Conservation (phyloP, 2,888 invertebrate genomes). For the Orchestes rusci region DNA sequence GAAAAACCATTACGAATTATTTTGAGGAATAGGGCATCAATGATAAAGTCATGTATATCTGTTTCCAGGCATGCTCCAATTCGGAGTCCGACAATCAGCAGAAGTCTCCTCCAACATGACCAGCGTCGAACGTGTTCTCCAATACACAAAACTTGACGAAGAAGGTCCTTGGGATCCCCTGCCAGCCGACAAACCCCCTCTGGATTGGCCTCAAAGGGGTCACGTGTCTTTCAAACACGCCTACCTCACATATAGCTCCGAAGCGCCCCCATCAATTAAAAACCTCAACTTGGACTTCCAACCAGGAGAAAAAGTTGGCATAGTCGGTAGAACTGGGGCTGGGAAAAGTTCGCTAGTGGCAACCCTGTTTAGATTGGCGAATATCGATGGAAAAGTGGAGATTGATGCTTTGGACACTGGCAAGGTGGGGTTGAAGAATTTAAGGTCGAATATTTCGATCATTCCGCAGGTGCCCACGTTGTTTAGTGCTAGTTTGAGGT, state of each 20-base stretch:
- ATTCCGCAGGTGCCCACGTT: slow-evolving; percentile 77
- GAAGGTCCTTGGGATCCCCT: slow-evolving; percentile 56
- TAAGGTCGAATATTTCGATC: slow-evolving; percentile 76
- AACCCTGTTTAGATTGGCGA: slow-evolving; percentile 74
- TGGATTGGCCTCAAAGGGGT: slow-evolving; percentile 57
- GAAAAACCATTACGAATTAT: too few relatives aligned
- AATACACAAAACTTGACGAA: slow-evolving; percentile 66
- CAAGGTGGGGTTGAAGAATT: slow-evolving; percentile 63
- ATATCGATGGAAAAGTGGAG: slow-evolving; percentile 64
- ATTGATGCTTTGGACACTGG: slow-evolving; percentile 71
- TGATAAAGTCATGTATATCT: too few relatives aligned
- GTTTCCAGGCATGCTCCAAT: slow-evolving; percentile 67
- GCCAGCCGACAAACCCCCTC: slow-evolving; percentile 47
- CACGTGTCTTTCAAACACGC: slow-evolving; percentile 54
- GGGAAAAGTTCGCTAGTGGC: slow-evolving; percentile 69
- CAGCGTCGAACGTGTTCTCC: slow-evolving; percentile 73
- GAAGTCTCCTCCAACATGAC: slow-evolving; percentile 74
- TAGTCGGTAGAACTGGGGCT: slow-evolving; percentile 23
- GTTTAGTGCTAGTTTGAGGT: slow-evolving; percentile 72
- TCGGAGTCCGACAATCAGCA: slow-evolving; percentile 71
- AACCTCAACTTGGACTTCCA: slow-evolving; percentile 57
- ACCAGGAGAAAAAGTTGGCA: slow-evolving; percentile 56
- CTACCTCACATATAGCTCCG: slow-evolving; percentile 55
- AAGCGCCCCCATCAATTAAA: slow-evolving; percentile 60
- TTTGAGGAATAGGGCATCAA: too few relatives aligned